These are phyloP conservation scores for Agriopis aurantiaria DNA, from an alignment of 2,888 invertebrate species.

Conservation along the genomic window DNA sequence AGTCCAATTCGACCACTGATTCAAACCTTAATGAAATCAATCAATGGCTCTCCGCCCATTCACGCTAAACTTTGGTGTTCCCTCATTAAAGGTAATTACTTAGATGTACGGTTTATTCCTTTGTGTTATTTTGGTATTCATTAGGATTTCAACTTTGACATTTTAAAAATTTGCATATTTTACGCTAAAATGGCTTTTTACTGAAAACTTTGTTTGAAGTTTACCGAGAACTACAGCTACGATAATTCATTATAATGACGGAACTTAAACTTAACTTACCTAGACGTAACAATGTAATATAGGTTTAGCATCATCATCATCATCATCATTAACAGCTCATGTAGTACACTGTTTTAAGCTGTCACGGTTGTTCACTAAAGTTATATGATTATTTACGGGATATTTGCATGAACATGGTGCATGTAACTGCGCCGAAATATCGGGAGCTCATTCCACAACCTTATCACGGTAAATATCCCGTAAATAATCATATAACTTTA, in stretches of 20 bases:
- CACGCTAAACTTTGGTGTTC: slow-evolving; percentile 32
- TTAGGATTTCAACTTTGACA: slow-evolving; percentile 28
- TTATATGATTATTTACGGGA: too few relatives aligned
- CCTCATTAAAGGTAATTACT: slow-evolving; percentile 34
- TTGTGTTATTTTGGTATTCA: slow-evolving; percentile 28
- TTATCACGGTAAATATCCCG: too few relatives aligned
- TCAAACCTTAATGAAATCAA: not conserved
- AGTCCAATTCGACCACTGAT: too few relatives aligned
- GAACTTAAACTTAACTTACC: not conserved
- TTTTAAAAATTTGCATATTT: slow-evolving; percentile 28
- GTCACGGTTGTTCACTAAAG: too few relatives aligned
- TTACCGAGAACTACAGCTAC: slow-evolving; percentile 1
- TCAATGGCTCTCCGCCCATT: slow-evolving; percentile 11
- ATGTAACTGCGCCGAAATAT: too few relatives aligned
- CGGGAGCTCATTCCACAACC: too few relatives aligned
- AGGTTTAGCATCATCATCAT: not conserved
- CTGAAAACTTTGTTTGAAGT: not conserved
- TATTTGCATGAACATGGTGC: too few relatives aligned
- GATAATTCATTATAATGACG: not conserved
- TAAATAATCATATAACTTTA: too few relatives aligned
- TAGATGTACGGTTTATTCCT: slow-evolving; percentile 21
- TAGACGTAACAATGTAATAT: too few relatives aligned
- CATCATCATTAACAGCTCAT: too few relatives aligned
- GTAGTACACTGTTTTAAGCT: too few relatives aligned
- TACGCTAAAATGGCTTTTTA: slow-evolving; percentile 14